Percentiles rank a stretch among this genome's conserved stretches.
Conservation (phyloP, 2,888 invertebrate genomes). For the Patella depressa region DNA sequence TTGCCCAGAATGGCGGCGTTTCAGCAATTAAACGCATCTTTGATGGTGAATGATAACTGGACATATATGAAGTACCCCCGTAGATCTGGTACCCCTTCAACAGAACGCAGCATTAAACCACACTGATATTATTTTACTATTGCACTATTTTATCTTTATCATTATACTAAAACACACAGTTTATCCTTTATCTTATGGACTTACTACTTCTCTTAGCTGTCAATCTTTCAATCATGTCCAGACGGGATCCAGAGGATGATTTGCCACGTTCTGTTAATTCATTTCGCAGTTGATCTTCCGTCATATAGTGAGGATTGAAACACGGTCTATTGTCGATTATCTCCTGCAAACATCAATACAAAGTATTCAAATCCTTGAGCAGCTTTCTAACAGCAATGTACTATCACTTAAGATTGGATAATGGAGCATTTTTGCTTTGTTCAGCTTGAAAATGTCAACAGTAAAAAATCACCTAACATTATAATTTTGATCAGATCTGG, state of each 20-base stretch:
- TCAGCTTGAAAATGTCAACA: neutral
- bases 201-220: slow-evolving; percentile 40
- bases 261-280: slow-evolving; percentile 43
- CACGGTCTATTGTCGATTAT: slow-evolving; percentile 48
- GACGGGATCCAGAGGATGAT: slow-evolving; percentile 34
- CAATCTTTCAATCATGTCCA: slow-evolving; percentile 38
- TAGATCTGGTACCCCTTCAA: too few species aligned
- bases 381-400: too few species aligned
- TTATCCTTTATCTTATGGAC: slow-evolving; percentile 10
- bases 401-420: neutral
- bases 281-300: slow-evolving; percentile 45
- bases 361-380: neutral
- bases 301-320: slow-evolving; percentile 49
- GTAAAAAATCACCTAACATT: too few species aligned
- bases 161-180: too few species aligned
- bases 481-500: too few species aligned
- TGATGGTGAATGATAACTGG: too few species aligned
- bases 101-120: too few species aligned
- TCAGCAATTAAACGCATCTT: too few species aligned
- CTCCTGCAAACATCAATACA: slow-evolving; percentile 30
- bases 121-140: too few species aligned
- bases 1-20: too few species aligned
- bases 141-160: too few species aligned
- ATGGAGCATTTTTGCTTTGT: neutral
- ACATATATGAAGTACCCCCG: too few species aligned